Evolutionary conservation across 1,140 invertebrate species (phyloP), one percentile per base, ranked within the genome.

Genomic region (Maconellicoccus hirsutus): DNA sequence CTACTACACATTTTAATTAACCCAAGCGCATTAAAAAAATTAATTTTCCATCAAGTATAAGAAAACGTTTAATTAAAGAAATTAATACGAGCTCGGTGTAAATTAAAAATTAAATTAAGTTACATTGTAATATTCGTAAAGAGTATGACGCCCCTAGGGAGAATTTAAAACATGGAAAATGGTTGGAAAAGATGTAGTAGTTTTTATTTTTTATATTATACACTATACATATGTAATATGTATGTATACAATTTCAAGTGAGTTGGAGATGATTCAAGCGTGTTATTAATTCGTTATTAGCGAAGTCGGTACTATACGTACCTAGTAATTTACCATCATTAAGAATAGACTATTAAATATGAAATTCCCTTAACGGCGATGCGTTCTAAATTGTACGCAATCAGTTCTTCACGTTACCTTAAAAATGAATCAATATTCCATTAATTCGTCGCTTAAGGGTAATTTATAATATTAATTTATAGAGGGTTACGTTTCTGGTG

Each of bases 221-320:
- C 19, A 16, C 42, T 6, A n/a, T n/a, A n/a, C n/a, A n/a, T n/a
- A n/a, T n/a, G n/a, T n/a, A n/a, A 8, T 52, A 52, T 19, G 42
- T 52, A 52, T 14, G n/a, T 14, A 52, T 16, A 52, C 16, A n/a
- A 19, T 52, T 52, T 52, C 29, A 12, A 33, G 29, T 33, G 29
- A 33, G 29, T 33, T 33, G 12, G 29, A 33, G 12, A 19, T 19
- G 42, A 16, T 52, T 52, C 12, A 52, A 52, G 42, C 25, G 25
- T 66, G 25, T 66, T 66, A 66, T 66, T 66, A 66, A 66, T 66
- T 66, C 19, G 61, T 66, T 66, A 66, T 66, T 66, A 66, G 61
- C 25, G 4, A 23, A 66, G 22, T 66, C 61, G 61, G 61, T 66
- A 66, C 61, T 3, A 66, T 19, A 19, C 21, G 21, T 66, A 26